Percentiles rank a stretch among this genome's conserved stretches.
These are phyloP conservation scores for Mus spicilegus DNA, from an alignment of 2,113 vertebrate genomes.

Conservation along the genomic window DNA sequence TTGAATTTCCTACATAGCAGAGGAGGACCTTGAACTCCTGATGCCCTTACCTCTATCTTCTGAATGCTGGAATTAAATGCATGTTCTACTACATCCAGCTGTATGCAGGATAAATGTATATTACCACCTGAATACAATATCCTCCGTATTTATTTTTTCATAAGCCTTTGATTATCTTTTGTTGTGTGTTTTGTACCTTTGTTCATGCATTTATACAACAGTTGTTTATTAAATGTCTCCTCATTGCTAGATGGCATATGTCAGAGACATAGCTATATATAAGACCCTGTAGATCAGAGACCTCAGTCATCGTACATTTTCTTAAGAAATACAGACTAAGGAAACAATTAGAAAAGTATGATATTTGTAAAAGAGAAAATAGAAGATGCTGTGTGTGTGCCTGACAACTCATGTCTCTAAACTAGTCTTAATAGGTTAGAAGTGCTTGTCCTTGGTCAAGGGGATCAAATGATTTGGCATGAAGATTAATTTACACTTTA, in stretches of 20 bases:
- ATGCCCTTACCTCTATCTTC: not conserved
- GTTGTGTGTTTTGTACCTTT: slow-evolving; percentile 54
- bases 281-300: not conserved
- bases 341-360: not conserved
- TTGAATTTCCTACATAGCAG: not conserved
- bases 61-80: not conserved
- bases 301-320: slow-evolving; percentile 13
- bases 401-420: not conserved
- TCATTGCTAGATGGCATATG: slow-evolving; percentile 23
- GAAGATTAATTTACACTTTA: not conserved
- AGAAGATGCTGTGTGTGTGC: not conserved
- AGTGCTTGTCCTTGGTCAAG: slow-evolving; percentile 41
- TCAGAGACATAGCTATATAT: slow-evolving; percentile 31
- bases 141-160: not conserved
- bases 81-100: not conserved
- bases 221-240: slow-evolving; percentile 56
- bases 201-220: slow-evolving; percentile 29
- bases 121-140: not conserved
- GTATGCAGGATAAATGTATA: slow-evolving; percentile 2
- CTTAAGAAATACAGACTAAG: slow-evolving; percentile 6
- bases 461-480: slow-evolving; percentile 24
- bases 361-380: slow-evolving; percentile 37
- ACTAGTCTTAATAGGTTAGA: slow-evolving; percentile 7
- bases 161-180: slow-evolving; percentile 35
- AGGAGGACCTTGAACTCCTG: not conserved